Evolutionary conservation across 2,797 vertebrate species (phyloP).

Genomic region (Hydrophis major): DNA sequence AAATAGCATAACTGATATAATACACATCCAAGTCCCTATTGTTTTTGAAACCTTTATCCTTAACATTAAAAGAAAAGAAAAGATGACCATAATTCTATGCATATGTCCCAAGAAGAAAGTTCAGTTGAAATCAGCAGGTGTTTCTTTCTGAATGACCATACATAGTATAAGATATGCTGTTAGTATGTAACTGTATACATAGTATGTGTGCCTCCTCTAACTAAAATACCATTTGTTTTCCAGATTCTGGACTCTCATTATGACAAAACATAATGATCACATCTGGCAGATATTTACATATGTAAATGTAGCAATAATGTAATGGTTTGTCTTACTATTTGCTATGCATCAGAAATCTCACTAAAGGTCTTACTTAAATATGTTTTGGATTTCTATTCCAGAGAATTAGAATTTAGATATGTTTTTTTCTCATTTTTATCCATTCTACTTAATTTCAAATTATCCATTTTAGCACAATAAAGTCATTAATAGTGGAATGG

Average conservation of each 20-base stretch:
- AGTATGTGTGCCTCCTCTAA: not conserved
- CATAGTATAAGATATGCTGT: not conserved
- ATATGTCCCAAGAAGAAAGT: not conserved
- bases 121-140: not conserved
- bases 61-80: not conserved
- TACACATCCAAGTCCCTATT: not conserved
- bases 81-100: not conserved
- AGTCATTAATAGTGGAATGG: not conserved
- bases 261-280: not conserved
- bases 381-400: not conserved
- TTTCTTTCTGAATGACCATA: not conserved
- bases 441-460: not conserved
- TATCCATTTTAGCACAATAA: not conserved
- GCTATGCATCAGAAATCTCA: not conserved
- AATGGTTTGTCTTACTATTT: not conserved
- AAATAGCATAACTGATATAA: not conserved
- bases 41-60: not conserved
- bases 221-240: not conserved
- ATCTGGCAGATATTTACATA: not conserved
- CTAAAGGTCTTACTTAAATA: not conserved
- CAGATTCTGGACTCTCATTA: not conserved
- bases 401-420: not conserved
- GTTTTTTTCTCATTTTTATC: not conserved
- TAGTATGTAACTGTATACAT: not conserved
- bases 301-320: not conserved